These are phyloP conservation scores for Penaeus chinensis DNA, from an alignment of 1,140 invertebrate genomes.

Conservation along the genomic window DNA sequence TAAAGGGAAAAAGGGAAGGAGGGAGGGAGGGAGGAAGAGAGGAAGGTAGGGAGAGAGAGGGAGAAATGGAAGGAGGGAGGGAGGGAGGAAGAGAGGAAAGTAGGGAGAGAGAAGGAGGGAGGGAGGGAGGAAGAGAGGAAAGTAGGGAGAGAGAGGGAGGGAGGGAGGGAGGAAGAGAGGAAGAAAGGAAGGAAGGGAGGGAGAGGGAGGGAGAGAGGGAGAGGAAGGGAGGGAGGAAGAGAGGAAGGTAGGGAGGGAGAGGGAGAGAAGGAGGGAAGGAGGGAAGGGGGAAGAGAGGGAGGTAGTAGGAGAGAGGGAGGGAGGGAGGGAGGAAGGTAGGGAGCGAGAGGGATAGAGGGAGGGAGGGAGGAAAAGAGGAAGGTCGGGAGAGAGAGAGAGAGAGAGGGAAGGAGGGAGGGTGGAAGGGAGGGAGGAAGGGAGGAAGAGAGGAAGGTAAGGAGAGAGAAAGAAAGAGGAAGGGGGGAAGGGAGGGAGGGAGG, in stretches of 20 bases:
- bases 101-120: not conserved
- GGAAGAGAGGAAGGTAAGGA: not conserved
- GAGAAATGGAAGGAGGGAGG: not conserved
- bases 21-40: not conserved
- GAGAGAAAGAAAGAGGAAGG: not conserved
- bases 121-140: not conserved
- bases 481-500: not conserved
- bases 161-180: not conserved
- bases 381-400: not conserved
- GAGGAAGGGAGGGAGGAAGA: constrained; percentile 23
- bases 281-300: not conserved
- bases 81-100: not conserved
- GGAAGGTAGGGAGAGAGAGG: not conserved
- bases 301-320: not conserved
- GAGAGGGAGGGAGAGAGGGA: constrained; percentile 17
- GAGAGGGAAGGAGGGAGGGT: not conserved
- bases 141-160: not conserved
- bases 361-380: not conserved
- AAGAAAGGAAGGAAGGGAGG: not conserved
- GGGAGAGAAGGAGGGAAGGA: not conserved
- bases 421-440: not conserved
- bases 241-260: constrained; percentile 14
- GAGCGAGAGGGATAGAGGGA: not conserved
- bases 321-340: not conserved
- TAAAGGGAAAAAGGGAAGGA: constrained; percentile 2